Base-by-base conservation (phyloP, 2,888 invertebrate genomes). In the Anaspis maculata region DNA sequence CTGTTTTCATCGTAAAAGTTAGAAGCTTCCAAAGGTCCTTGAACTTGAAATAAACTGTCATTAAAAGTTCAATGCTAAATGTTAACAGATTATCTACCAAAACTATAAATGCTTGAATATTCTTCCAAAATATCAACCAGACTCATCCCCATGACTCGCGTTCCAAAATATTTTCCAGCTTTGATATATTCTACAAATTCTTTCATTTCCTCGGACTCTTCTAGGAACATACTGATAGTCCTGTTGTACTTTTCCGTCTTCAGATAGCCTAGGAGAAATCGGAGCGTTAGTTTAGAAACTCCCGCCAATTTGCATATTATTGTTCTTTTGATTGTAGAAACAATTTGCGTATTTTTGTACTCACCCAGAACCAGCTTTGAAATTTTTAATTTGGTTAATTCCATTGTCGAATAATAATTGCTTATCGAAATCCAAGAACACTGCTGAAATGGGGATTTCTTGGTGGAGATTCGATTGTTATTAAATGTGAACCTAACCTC, bases 41-140 rank as follows among this genome's bases (percentile, higher is more conserved):
- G 61, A 29, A 65, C 63, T 64, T 40, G 34, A 49, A 50, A 42
- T n/a, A n/a, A n/a, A n/a, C n/a, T 6, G 29, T 22, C 16, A 0
- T 23, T 3, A 10, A 25, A 22, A 25, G 13, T 13, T 10, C 11
- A 37, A 24, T 10, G n/a, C 7, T 25, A 11, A 9, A 21, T 12
- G 3, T 19, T 15, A 12, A 14, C 13, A 14, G 9, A 16, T 14
- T 22, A 23, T 24, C 9, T 30, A 29, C 14, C 15, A 27, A 22
- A 24, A 7, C 23, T n/a, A 65, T 56, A 59, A 28, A 65, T 52
- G 19, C 51, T 46, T 9, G 59, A 56, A 48, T 65, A 65, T 43
- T 63, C 60, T 7, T 47, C 43, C 27, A 67, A 45, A 33, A 62
- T 56, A 40, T 65, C 64, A 21, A 52, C 49, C 22, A 67, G 44